Conservation (phyloP, 2,797 vertebrate genomes). For the Coregonus sp. region DNA sequence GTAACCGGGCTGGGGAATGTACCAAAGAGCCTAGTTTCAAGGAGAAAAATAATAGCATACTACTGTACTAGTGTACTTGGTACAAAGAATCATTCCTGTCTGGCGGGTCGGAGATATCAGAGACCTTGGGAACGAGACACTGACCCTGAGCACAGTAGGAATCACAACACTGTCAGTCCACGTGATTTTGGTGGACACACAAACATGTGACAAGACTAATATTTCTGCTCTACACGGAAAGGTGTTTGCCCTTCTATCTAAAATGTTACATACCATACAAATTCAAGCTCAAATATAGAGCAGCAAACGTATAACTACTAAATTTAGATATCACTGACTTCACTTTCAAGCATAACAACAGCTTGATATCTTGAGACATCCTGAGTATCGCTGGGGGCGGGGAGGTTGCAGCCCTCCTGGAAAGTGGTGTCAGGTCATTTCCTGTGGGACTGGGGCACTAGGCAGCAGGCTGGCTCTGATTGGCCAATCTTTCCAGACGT, state of each 20-base stretch:
- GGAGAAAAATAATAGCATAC: neutral
- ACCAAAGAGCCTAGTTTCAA: neutral
- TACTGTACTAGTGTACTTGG: constrained; percentile 7
- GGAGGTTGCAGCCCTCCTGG: neutral
- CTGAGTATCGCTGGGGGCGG: neutral
- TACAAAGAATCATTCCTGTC: neutral
- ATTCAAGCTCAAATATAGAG: too few relatives aligned
- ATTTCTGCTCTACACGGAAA: neutral
- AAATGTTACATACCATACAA: neutral
- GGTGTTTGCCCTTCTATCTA: neutral
- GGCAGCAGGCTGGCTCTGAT: neutral
- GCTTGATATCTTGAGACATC: neutral
- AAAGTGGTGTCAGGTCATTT: constrained; percentile 4
- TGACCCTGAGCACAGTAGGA: neutral
- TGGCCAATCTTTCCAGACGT: neutral
- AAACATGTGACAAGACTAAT: neutral
- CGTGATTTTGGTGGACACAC: neutral
- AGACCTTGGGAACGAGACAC: constrained; percentile 4
- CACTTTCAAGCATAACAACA: neutral
- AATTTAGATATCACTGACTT: neutral
- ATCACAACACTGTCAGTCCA: neutral
- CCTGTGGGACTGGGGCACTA: constrained; percentile 6
- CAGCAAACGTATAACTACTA: too few relatives aligned
- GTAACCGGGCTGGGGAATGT: neutral
- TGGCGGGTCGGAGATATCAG: neutral